Conservation (phyloP, 2,888 invertebrate species). For the Zeuzera pyrina region DNA sequence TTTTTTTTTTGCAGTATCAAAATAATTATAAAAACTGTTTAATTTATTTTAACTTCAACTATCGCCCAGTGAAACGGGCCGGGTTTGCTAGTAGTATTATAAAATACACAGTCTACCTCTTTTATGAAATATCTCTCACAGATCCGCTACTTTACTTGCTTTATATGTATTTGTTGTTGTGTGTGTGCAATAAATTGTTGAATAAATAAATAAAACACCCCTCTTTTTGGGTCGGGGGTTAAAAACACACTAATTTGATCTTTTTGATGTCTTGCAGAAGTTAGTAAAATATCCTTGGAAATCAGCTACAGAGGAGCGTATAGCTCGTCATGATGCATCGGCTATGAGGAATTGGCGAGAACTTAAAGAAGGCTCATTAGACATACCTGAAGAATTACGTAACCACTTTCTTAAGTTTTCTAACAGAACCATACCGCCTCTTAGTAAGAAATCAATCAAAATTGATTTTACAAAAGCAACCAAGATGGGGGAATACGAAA, state of each 20-base stretch:
- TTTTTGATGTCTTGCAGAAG: constrained; percentile 59
- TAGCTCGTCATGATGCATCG: constrained; percentile 76
- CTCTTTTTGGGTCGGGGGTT: neutral
- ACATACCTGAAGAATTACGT: constrained; percentile 53
- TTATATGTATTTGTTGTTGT: no score
- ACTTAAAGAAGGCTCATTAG: constrained; percentile 70
- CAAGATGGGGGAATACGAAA: constrained; percentile 58
- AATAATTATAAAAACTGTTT: no score
- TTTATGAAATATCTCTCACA: no score
- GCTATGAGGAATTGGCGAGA: constrained; percentile 81
- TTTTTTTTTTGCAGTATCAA: no score
- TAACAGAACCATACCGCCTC: constrained; percentile 64
- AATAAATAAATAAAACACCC: neutral
- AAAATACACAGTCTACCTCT: no score
- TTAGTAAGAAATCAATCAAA: constrained; percentile 45
- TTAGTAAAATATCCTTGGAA: constrained; percentile 78
- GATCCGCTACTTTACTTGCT: no score
- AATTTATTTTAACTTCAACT: no score
- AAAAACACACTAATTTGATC: no score
- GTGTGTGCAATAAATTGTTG: no score
- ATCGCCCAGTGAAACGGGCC: no score
- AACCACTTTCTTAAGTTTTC: constrained; percentile 79
- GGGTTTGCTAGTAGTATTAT: no score
- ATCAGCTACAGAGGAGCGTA: constrained; percentile 68
- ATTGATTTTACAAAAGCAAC: constrained; percentile 36